Evolutionary conservation across 2,888 invertebrate genomes (phyloP), one percentile per base, ranked within the genome.

Genomic region (Galerucella pusilla): DNA sequence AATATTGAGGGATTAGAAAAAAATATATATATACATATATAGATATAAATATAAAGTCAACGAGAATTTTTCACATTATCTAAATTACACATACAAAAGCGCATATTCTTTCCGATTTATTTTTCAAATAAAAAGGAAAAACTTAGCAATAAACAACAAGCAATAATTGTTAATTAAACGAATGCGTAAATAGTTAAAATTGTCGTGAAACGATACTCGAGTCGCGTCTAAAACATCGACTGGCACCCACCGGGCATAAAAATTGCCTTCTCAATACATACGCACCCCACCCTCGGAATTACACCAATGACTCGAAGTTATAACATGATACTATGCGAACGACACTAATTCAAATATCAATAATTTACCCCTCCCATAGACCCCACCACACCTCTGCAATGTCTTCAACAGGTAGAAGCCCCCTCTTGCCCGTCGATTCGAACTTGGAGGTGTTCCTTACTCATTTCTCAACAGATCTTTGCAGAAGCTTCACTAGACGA

Each of bases 321-420:
- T 84, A 84, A 84, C 82, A 84, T 84, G 84, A 85, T 85, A 83
- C 83, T 83, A 84, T 84, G 83, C 82, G 82, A 84, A 84, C 83
- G 85, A 86, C 85, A 85, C 85, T 86, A 85, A 86, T 85, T 86
- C 86, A 85, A 86, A 86, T 85, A 86, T 86, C 86, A 85, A 87
- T 86, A 86, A 84, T 84, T 85, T 83, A 85, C 84, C 86, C 85
- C 86, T 84, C 85, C 85, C 77, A 71, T 72, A 73, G 67, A 70
- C 73, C 81, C 81, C 82, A 80, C 81, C 79, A 77, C 78, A 63
- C 66, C 69, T 74, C 78, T 64, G 74, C 74, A 77, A 78, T 81
- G 84, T 85, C 84, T 84, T 85, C 85, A 80, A 84, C 85, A 85
- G 85, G 86, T 85, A 85, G 84, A 84, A 81, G 68, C 84, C 85